Conservation (phyloP, 2,888 invertebrate genomes). For the Drosophila pseudotalamancana region DNA sequence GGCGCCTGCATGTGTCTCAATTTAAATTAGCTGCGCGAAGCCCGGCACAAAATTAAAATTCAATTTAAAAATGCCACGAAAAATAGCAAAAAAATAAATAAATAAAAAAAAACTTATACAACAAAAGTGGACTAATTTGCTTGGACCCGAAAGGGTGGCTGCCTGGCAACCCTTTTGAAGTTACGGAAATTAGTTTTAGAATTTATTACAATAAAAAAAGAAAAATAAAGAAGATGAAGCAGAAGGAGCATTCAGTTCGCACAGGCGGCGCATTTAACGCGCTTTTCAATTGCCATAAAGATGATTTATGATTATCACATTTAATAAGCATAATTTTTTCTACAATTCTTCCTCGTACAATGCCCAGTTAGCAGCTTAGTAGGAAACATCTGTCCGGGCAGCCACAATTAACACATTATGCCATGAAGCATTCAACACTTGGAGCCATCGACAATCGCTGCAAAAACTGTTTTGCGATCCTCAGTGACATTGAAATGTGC, state of each 20-base stretch:
- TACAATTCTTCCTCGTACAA: slow-evolving; percentile 11
- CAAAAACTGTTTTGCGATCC: slow-evolving; percentile 62
- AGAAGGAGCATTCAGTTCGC: slow-evolving; percentile 9
- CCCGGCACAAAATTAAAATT: slow-evolving; percentile 72
- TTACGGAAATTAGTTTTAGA: slow-evolving; percentile 81
- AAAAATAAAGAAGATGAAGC: neutral
- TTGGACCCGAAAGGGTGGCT: slow-evolving; percentile 55
- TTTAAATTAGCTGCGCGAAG: slow-evolving; percentile 71
- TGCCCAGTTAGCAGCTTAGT: slow-evolving; percentile 20
- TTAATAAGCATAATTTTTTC: slow-evolving; percentile 73
- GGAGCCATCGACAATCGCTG: slow-evolving; percentile 47
- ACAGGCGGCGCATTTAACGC: slow-evolving; percentile 56
- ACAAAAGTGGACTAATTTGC: slow-evolving; percentile 76
- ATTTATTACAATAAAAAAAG: slow-evolving; percentile 72
- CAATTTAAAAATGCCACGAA: slow-evolving; percentile 77
- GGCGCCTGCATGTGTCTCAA: slow-evolving; percentile 78
- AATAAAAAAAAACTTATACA: slow-evolving; percentile 43
- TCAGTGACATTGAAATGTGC: slow-evolving; percentile 78
- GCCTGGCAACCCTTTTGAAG: slow-evolving; percentile 31
- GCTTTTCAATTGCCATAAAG: slow-evolving; percentile 79
- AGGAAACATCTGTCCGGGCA: slow-evolving; percentile 34
- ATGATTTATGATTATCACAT: slow-evolving; percentile 81
- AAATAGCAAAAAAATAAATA: slow-evolving; percentile 43
- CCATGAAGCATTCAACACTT: slow-evolving; percentile 49
- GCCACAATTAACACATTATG: slow-evolving; percentile 69